Conservation (phyloP, 2,888 invertebrate species). For the Tipula helvola region DNA sequence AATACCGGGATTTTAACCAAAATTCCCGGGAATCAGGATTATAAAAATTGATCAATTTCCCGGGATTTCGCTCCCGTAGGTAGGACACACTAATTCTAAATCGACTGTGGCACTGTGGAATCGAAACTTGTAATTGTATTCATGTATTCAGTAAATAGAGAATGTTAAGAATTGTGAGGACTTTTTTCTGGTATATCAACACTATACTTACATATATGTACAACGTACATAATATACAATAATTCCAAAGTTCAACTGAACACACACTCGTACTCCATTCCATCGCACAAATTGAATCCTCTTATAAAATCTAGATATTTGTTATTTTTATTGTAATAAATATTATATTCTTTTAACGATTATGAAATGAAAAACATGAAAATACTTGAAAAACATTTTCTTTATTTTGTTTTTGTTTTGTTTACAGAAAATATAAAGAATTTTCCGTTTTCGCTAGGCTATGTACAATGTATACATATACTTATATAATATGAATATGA, state of each 20-base stretch:
- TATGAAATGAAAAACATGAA: neutral
- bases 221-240: too few species aligned
- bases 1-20: too few species aligned
- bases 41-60: too few species aligned
- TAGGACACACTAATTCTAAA: too few species aligned
- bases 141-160: too few species aligned
- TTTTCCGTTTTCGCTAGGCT: neutral
- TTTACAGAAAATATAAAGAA: neutral
- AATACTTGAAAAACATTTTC: neutral
- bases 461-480: neutral
- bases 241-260: too few species aligned
- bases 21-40: too few species aligned
- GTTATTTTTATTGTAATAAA: neutral
- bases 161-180: too few species aligned
- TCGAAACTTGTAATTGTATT: too few species aligned
- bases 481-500: neutral
- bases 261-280: neutral
- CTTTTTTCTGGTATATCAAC: neutral
- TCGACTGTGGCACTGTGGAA: too few species aligned
- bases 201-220: neutral
- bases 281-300: neutral
- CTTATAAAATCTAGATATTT: neutral
- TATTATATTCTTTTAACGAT: neutral
- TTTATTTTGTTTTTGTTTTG: neutral
- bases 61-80: too few species aligned